Base-by-base conservation (phyloP, 2,888 invertebrate species). In the Eudemis profundana region DNA sequence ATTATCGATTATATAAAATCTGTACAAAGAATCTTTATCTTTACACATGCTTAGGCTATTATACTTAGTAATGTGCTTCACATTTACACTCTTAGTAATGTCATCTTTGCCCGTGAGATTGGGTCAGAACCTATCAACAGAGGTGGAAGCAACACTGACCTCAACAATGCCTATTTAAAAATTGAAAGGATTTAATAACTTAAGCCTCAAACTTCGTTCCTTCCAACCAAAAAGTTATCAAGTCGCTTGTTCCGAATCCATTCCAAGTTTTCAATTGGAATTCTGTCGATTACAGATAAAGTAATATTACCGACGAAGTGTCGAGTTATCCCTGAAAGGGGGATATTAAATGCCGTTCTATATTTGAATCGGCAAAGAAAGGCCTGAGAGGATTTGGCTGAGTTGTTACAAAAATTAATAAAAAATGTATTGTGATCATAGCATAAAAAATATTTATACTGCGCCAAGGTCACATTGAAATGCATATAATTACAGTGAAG, bases 251-350 rank as follows among this genome's bases (percentile, higher is more conserved):
- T 42, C 36, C 33, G 19, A 59, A 65, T 59, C 57, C 64, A 29
- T 60, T 33, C 12, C 29, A 59, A 65, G 53, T 53, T 65, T 60
- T 51, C 65, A 65, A 65, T 53, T 46, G 60, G 29, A 40, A 53
- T 64, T 57, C 57, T 51, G 64, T 51, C 50, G 57, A 57, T 64
- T 38, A 51, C 57, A 59, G 57, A 64, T 49, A 59, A 57, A 59
- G 64, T 59, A 59, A 64, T 64, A 51, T 59, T 50, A 23, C 19
- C 21, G 15, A n/a, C 44, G 14, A 44, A 64, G 50, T 44, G 64
- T 38, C 64, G 49, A 44, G 42, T 59, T 50, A 36, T 59, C 19
- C 44, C 14, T 21, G 19, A 38, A 64, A 64, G 50, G 63, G 21
- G 56, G 50, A 64, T 64, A 64, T 64, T 59, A 64, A 64, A 64